Evolutionary conservation across 2,888 invertebrate genomes (phyloP).

Genomic region (Tenthredo distinguenda): DNA sequence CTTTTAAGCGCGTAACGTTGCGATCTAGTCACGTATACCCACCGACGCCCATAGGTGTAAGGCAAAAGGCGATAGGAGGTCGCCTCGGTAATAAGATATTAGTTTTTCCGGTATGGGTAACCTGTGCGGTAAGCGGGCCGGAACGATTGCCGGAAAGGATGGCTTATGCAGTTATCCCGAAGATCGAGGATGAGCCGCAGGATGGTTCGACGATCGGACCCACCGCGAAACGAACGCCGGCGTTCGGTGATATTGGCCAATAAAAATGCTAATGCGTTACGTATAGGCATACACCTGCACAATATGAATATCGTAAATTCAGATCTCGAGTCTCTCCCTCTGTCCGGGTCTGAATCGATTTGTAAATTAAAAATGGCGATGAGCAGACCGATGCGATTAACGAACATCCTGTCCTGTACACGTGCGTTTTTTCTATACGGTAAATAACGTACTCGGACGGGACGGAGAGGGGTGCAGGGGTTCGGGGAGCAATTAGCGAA

Average conservation of each 20-base stretch:
- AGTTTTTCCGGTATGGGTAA: background rate
- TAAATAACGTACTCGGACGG: background rate
- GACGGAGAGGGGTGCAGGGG: background rate
- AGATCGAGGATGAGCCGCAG: background rate
- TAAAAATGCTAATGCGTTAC: slow-evolving; percentile 43
- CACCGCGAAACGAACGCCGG: background rate
- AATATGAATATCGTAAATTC: background rate
- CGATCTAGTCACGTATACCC: background rate
- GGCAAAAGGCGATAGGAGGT: background rate
- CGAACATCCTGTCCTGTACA: background rate
- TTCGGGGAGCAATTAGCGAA: background rate
- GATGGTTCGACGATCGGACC: background rate
- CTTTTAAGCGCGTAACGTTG: background rate
- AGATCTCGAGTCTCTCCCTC: background rate
- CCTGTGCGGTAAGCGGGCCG: background rate
- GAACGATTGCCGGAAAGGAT: slow-evolving; percentile 4
- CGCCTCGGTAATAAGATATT: background rate
- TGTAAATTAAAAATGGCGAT: background rate
- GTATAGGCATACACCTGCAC: background rate
- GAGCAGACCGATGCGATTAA: background rate
- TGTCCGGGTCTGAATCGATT: background rate
- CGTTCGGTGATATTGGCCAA: slow-evolving; percentile 34
- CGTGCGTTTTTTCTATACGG: background rate
- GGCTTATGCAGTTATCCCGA: slow-evolving; percentile 2
- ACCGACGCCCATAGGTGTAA: background rate